These are phyloP conservation scores for Pseudopleuronectes americanus DNA, from an alignment of 2,797 vertebrate species.

Conservation along the genomic window DNA sequence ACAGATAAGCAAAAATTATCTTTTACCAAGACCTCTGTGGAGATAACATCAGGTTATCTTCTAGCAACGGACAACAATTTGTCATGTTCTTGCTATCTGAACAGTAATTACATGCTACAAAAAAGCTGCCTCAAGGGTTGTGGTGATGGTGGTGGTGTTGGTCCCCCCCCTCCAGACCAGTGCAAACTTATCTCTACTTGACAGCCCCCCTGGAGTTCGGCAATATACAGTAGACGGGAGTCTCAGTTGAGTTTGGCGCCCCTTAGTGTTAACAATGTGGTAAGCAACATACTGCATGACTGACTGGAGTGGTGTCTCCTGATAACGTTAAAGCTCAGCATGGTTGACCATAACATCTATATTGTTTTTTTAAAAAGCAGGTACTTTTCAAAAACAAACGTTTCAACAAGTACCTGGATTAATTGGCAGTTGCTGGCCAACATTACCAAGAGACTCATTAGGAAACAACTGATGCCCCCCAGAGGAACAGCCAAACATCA, in stretches of 20 bases:
- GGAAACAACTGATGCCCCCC: too few relatives aligned
- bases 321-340: neutral
- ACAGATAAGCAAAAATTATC: too few relatives aligned
- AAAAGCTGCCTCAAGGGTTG: neutral
- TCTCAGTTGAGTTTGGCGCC: constrained; percentile 47
- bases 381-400: neutral
- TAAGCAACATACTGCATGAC: neutral
- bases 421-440: neutral
- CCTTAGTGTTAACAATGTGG: constrained; percentile 27
- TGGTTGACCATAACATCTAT: rapidly evolving
- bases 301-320: neutral
- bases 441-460: constrained; percentile 10
- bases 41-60: neutral
- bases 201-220: neutral
- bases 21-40: too few relatives aligned
- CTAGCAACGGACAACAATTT: too few relatives aligned
- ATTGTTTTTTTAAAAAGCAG: neutral
- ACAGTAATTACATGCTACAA: neutral
- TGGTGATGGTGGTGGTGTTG: too few relatives aligned
- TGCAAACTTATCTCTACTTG: neutral
- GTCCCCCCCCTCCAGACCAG: neutral
- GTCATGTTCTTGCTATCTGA: neutral
- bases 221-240: neutral
- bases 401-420: too few relatives aligned
- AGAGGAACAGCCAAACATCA: neutral